Evolutionary conservation across 37 sponge, comb jelly and placozoan genomes (phyloP).

Genomic region (Hexactinellida sp.): DNA sequence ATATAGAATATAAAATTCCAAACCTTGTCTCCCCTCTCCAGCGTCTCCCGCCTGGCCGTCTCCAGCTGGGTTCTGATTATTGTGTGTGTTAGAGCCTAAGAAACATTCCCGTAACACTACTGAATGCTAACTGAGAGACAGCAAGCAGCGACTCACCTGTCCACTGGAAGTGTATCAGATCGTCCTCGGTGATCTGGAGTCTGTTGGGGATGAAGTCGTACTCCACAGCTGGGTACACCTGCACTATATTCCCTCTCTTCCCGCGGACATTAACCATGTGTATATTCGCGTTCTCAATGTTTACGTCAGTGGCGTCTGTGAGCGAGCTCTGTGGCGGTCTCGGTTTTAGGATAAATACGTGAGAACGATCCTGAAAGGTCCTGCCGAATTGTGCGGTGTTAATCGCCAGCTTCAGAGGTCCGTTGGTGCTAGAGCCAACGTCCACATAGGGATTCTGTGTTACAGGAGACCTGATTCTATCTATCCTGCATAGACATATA

Average conservation of each 20-base stretch:
- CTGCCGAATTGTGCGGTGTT: constrained; percentile 96
- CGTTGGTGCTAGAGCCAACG: constrained; percentile 71
- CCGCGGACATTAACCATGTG: constrained; percentile 92
- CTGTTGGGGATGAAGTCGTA: constrained; percentile 96
- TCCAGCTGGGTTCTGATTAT: constrained; percentile 79
- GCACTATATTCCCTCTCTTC: constrained; percentile 97
- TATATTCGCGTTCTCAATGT: constrained; percentile 23
- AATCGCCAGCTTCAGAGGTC: constrained; percentile 72
- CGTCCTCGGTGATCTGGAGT: constrained; percentile 26
- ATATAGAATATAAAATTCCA: background rate
- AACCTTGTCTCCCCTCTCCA: constrained; percentile 89
- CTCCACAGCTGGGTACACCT: constrained; percentile 86
- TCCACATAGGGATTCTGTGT: constrained; percentile 76
- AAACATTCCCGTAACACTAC: background rate
- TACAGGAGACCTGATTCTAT: constrained; percentile 61
- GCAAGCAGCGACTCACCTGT: constrained; percentile 46
- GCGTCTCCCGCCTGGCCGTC: constrained; percentile 99
- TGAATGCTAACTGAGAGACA: background rate
- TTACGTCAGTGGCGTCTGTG: background rate
- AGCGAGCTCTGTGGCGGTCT: constrained; percentile 10
- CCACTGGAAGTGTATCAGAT: constrained; percentile 88
- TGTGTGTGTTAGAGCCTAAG: constrained; percentile 96
- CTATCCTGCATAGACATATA: constrained; percentile 18
- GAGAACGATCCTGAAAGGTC: constrained; percentile 84
- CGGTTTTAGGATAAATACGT: constrained; percentile 43